Evolutionary conservation across 2,797 vertebrate species (phyloP), one percentile per base, ranked within the genome.

Genomic region (Eupleurogrammus muticus): DNA sequence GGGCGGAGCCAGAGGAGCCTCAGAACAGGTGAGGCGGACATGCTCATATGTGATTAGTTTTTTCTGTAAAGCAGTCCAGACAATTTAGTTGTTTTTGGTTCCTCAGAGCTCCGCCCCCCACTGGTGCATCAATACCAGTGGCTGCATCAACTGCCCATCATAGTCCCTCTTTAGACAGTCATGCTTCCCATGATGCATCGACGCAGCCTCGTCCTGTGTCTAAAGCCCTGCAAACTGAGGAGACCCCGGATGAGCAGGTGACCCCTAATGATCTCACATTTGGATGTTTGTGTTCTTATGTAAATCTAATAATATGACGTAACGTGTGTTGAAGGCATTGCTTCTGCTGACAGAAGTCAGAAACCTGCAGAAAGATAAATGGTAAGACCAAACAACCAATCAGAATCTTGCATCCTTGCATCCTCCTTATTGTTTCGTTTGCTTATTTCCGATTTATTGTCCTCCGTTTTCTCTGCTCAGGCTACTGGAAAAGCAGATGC

Each of bases 401-500:
- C 32, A 23, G 14, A 42, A n/a, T 0, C n/a, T n/a, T n/a, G n/a
- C 10, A 35, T 9, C 16, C 35, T 8, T 65, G 17, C 13, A 17
- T 61, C 17, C 23, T 1, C 23, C 16, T n/a, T 4, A 24, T 17
- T 5, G 1, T 17, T 9, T 76, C n/a, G n/a, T 75, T 17, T 66
- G n/a, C 46, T 13, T 47, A 34, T 44, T n/a, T 56, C 13, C 28
- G n/a, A 7, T 23, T 38, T 17, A 17, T 77, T 42, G 6, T 75
- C 17, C 1, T 42, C 17, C 17, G 5, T 6, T n/a, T 14, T 35
- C 10, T 16, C 14, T 65, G 24, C 10, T 17, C 74, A 97, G 97
- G 87, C 71, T 95, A 60, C 67, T 96, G 77, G 95, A 94, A 80
- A 92, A 94, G 66, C 87, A 95, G 69, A 78, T 97, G 70, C 89